phyloP scores from a whole-genome alignment of 37 sponge, comb jelly and placozoan genomes.

The Beroe ovata region DNA sequence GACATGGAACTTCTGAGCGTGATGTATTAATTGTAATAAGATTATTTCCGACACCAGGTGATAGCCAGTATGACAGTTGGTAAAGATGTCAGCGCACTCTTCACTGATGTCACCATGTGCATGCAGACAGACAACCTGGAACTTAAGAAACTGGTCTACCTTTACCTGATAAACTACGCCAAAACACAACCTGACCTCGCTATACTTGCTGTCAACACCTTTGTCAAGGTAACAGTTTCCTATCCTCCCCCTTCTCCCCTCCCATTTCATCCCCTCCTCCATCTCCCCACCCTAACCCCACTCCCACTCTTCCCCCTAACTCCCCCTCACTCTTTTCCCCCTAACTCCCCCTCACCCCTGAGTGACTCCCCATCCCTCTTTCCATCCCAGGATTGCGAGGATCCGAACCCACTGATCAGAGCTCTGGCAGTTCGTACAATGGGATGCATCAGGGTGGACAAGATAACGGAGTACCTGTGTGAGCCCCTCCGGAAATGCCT shows the following conservation, averaged over 20 bases:
- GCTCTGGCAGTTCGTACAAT: conserved; percentile 34
- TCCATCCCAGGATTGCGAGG: conserved; percentile 57
- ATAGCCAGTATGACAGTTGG: conserved; percentile 99
- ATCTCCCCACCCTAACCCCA: too few species aligned
- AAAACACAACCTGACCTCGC: conserved; percentile 73
- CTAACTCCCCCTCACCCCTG: not conserved
- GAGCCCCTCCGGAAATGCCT: conserved; percentile 48
- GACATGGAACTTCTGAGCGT: too few species aligned
- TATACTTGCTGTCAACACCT: conserved; percentile 98
- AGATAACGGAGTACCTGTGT: conserved; percentile 48
- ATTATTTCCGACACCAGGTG: conserved; percentile 53
- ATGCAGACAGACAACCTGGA: conserved; percentile 99
- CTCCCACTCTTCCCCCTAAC: not conserved
- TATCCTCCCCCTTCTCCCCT: not conserved
- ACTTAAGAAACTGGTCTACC: conserved; percentile 98
- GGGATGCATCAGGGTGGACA: conserved; percentile 43
- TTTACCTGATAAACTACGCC: conserved; percentile 99
- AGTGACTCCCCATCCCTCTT: too few species aligned
- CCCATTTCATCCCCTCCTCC: not conserved
- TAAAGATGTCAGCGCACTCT: conserved; percentile 87
- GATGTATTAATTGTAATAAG: too few species aligned
- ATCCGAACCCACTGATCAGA: conserved; percentile 51
- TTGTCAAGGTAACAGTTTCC: conserved; percentile 76
- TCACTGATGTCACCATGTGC: conserved; percentile 97
- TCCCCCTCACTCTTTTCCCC: not conserved